Conservation (phyloP, 2,888 invertebrate species). For the Selenia dentaria region DNA sequence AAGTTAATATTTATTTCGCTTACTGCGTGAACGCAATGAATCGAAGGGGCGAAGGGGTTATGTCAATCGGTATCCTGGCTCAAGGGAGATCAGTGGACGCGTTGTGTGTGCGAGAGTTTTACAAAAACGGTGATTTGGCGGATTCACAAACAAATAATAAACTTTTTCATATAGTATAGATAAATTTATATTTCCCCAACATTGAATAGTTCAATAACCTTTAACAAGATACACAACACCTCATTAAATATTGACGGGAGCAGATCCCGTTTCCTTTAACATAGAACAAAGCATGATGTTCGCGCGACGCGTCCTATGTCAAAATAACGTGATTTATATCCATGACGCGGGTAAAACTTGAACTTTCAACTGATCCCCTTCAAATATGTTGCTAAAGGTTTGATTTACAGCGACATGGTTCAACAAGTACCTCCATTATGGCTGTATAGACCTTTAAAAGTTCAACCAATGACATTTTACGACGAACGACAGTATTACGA, state of each 20-base stretch:
- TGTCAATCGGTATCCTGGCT: too few relatives aligned
- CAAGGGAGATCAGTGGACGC: too few relatives aligned
- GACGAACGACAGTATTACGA: slow-evolving; percentile 61
- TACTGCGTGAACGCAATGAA: too few relatives aligned
- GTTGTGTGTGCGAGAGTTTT: too few relatives aligned
- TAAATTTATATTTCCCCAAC: too few relatives aligned
- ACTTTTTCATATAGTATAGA: too few relatives aligned
- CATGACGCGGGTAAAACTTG: slow-evolving; percentile 43
- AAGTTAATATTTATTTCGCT: too few relatives aligned
- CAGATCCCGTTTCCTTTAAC: slow-evolving; percentile 8
- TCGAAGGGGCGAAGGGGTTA: too few relatives aligned
- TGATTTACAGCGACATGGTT: slow-evolving; percentile 72
- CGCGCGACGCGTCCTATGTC: slow-evolving; percentile 25
- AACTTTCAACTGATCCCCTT: slow-evolving; percentile 68
- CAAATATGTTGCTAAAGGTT: slow-evolving; percentile 55
- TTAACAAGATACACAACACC: not conserved
- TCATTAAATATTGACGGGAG: slow-evolving; percentile 5
- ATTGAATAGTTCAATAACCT: too few relatives aligned
- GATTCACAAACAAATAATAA: too few relatives aligned
- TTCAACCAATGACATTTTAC: slow-evolving; percentile 76
- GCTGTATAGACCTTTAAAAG: slow-evolving; percentile 64
- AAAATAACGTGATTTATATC: slow-evolving; percentile 34
- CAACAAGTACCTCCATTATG: slow-evolving; percentile 63
- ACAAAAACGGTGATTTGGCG: too few relatives aligned
- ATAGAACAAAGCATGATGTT: slow-evolving; percentile 21